Percentiles rank a stretch among this genome's conserved stretches.
Conservation (phyloP, 1,140 invertebrate genomes). For the Aphelinus atriplicis region DNA sequence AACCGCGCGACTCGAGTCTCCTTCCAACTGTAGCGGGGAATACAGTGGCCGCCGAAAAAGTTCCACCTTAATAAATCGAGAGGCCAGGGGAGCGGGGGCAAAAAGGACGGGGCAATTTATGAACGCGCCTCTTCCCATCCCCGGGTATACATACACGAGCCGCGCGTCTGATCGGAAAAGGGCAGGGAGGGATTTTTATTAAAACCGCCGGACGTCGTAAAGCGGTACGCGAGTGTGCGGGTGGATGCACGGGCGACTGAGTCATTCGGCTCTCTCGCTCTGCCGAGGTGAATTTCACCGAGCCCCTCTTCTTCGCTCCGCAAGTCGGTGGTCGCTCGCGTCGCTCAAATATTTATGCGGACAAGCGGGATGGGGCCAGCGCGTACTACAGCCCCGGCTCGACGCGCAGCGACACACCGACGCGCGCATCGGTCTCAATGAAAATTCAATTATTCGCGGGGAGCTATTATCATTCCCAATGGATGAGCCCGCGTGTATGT, state of each 20-base stretch:
- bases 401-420: background rate
- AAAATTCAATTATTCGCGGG: constrained; percentile 27
- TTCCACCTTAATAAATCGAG: background rate
- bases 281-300: too few relatives aligned
- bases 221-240: background rate
- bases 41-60: background rate
- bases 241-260: background rate
- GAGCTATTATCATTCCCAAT: constrained; percentile 15
- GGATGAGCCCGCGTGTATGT: too few relatives aligned
- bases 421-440: constrained; percentile 18
- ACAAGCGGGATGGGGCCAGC: background rate
- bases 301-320: too few relatives aligned
- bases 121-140: background rate
- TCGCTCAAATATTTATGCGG: constrained; percentile 6
- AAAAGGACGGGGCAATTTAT: constrained; percentile 3
- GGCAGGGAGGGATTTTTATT: background rate
- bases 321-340: too few relatives aligned
- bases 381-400: background rate
- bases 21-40: too few relatives aligned
- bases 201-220: background rate
- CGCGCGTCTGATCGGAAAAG: too few relatives aligned
- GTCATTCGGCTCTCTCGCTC: background rate
- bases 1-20: background rate
- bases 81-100: background rate
- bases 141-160: too few relatives aligned